Conservation (phyloP, 2,888 invertebrate genomes). For the Lacanobia oleracea region DNA sequence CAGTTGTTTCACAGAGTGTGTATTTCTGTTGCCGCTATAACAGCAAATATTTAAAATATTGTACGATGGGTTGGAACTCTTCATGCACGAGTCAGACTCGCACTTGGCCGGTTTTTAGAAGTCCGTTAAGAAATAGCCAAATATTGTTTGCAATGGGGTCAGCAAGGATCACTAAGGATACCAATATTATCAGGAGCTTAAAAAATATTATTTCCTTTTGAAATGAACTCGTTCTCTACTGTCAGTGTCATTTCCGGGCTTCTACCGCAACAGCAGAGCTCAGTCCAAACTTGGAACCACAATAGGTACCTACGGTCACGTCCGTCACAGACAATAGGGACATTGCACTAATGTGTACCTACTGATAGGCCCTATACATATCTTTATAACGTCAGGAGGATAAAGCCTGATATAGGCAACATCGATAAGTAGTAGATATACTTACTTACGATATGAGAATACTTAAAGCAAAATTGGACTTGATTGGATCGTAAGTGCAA, state of each 20-base stretch:
- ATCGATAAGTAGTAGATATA: constrained; percentile 1
- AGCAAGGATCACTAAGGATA: too few species aligned
- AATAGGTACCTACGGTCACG: constrained; percentile 15
- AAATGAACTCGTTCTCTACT: neutral
- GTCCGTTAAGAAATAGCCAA: too few species aligned
- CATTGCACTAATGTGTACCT: neutral
- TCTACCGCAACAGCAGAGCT: neutral
- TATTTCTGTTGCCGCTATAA: too few species aligned
- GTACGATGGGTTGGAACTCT: too few species aligned
- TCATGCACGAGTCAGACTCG: too few species aligned
- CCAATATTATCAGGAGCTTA: too few species aligned
- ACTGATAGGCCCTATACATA: constrained; percentile 2
- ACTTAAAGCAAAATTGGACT: constrained; percentile 7
- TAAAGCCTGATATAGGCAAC: constrained; percentile 3
- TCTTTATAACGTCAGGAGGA: neutral
- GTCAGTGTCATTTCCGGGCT: neutral
- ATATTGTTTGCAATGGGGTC: too few species aligned
- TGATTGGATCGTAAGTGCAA: constrained; percentile 2
- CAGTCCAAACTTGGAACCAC: neutral
- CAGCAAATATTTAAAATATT: too few species aligned
- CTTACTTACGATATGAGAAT: constrained; percentile 12
- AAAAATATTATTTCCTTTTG: neutral
- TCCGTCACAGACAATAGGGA: neutral
- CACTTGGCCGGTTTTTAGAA: too few species aligned
- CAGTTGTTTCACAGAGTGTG: too few species aligned